Evolutionary conservation across 2,113 vertebrate genomes (phyloP).

Genomic region (Pituophis catenifer): DNA sequence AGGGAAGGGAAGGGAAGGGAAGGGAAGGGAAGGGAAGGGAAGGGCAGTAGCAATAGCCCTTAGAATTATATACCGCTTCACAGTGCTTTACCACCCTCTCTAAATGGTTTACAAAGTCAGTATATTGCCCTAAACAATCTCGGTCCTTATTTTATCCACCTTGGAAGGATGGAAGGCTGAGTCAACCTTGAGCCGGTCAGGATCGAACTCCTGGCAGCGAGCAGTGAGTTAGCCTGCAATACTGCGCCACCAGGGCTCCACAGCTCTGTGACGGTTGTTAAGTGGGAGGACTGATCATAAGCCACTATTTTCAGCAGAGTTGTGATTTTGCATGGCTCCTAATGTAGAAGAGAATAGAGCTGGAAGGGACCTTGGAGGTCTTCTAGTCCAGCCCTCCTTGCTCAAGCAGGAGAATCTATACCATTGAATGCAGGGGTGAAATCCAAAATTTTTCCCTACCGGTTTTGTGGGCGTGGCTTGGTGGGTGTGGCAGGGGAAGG

Average conservation of each 20-base stretch:
- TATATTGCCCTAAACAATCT: neutral
- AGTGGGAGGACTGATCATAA: neutral
- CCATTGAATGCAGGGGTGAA: neutral
- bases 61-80: neutral
- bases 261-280: neutral
- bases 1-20: no score
- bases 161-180: no score
- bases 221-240: neutral
- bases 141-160: neutral
- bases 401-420: no score
- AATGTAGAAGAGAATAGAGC: no score
- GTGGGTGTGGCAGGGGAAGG: no score
- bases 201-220: neutral
- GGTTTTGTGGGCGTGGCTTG: no score
- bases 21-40: no score
- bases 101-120: neutral
- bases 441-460: no score
- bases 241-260: neutral
- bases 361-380: no score
- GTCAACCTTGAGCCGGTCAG: no score
- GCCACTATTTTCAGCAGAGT: neutral
- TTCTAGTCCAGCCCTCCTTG: no score
- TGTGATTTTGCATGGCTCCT: neutral
- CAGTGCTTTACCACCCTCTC: neutral
- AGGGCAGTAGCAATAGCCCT: no score